These are phyloP conservation scores for Loripinus fragilis DNA, from an alignment of 2,888 invertebrate species.

Conservation along the genomic window DNA sequence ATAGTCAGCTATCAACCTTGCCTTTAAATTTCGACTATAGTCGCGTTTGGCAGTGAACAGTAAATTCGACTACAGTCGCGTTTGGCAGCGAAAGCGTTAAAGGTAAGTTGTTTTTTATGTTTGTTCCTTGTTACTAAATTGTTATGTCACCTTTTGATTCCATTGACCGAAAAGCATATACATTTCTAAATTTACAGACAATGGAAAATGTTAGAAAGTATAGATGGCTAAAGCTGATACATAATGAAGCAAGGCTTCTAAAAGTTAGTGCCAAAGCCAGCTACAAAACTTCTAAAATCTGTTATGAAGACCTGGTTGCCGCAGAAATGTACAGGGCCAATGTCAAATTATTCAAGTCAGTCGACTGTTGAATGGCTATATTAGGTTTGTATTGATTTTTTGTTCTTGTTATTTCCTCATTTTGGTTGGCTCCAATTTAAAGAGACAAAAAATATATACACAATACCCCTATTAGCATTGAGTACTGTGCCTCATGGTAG, in stretches of 20 bases:
- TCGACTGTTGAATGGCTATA: constrained; percentile 76
- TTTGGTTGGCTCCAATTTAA: too few species aligned
- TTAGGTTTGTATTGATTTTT: too few species aligned
- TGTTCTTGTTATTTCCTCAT: too few species aligned
- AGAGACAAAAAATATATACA: too few species aligned
- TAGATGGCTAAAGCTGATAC: background rate
- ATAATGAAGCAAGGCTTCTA: background rate
- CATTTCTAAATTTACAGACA: constrained; percentile 34
- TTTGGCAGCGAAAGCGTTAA: too few species aligned
- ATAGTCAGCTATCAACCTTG: too few species aligned
- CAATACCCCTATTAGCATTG: too few species aligned
- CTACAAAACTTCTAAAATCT: constrained; percentile 65
- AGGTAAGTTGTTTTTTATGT: constrained; percentile 21
- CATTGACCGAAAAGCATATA: too few species aligned
- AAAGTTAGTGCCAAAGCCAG: constrained; percentile 34
- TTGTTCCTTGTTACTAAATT: background rate
- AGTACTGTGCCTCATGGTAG: too few species aligned
- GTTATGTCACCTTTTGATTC: background rate
- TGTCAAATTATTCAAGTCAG: constrained; percentile 78
- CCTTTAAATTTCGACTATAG: too few species aligned
- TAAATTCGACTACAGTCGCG: too few species aligned
- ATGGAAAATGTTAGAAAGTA: constrained; percentile 5
- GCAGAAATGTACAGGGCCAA: constrained; percentile 68
- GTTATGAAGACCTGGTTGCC: constrained; percentile 78
- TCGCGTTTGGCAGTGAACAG: too few species aligned